These are phyloP conservation scores for Erebia epiphron DNA, from an alignment of 2,888 invertebrate genomes.

Conservation along the genomic window DNA sequence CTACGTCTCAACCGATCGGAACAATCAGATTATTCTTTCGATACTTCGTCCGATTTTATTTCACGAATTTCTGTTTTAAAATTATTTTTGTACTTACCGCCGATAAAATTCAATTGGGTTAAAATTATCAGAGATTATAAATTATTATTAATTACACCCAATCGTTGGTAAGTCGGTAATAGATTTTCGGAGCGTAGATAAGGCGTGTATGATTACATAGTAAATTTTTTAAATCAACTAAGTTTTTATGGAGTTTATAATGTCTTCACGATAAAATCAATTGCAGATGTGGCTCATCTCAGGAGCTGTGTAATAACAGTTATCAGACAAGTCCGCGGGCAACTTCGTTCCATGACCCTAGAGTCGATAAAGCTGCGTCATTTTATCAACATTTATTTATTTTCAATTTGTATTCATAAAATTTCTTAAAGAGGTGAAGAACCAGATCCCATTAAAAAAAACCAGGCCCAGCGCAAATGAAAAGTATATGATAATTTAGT, in stretches of 20 bases:
- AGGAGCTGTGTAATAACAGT: slow-evolving; percentile 70
- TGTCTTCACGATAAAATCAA: slow-evolving; percentile 77
- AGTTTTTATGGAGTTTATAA: slow-evolving; percentile 52
- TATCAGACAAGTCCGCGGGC: slow-evolving; percentile 51
- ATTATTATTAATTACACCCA: background rate
- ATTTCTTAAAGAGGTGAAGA: background rate
- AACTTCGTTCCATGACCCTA: slow-evolving; percentile 28
- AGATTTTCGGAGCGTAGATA: slow-evolving; percentile 60
- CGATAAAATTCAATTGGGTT: slow-evolving; percentile 29
- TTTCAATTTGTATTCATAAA: slow-evolving; percentile 7
- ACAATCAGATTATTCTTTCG: slow-evolving; percentile 72
- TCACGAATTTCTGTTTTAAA: slow-evolving; percentile 35
- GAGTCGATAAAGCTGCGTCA: background rate
- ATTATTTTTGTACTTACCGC: slow-evolving; percentile 16
- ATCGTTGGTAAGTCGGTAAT: slow-evolving; percentile 46
- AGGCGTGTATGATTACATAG: slow-evolving; percentile 50
- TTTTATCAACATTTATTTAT: background rate
- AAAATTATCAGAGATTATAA: slow-evolving; percentile 27
- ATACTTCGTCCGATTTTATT: slow-evolving; percentile 49
- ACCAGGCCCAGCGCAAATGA: too few species aligned
- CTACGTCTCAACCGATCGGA: slow-evolving; percentile 64
- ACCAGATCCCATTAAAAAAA: background rate
- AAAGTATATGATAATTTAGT: too few species aligned
- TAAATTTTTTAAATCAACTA: slow-evolving; percentile 38
- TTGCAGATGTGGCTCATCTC: slow-evolving; percentile 63